Conservation (phyloP, 2,113 vertebrate genomes). For the Zingel zingel region DNA sequence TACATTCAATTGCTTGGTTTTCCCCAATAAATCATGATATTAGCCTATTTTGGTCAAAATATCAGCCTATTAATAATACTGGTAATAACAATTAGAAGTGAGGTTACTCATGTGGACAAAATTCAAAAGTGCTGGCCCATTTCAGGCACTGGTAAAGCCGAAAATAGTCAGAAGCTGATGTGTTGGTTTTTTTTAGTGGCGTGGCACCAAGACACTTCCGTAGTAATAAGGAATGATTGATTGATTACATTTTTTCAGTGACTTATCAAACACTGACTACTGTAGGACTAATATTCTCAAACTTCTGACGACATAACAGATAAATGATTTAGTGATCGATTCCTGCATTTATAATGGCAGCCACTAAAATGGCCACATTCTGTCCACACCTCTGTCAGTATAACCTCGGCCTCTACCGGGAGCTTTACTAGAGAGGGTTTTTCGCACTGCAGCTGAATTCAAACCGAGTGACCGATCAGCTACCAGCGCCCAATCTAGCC, state of each 20-base stretch:
- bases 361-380: not conserved
- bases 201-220: too few relatives aligned
- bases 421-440: not conserved
- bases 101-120: too few relatives aligned
- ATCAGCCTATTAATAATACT: too few relatives aligned
- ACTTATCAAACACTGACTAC: not conserved
- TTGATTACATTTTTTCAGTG: not conserved
- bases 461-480: constrained; percentile 14
- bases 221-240: not conserved
- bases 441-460: constrained; percentile 38
- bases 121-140: too few relatives aligned
- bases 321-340: not conserved
- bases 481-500: constrained; percentile 33
- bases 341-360: constrained; percentile 2
- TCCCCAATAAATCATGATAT: too few relatives aligned
- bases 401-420: not conserved
- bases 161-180: too few relatives aligned
- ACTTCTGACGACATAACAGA: not conserved
- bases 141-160: too few relatives aligned
- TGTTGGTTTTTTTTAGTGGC: too few relatives aligned
- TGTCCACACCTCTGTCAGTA: not conserved
- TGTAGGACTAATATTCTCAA: not conserved
- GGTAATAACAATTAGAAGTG: too few relatives aligned
- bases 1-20: too few relatives aligned
- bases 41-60: too few relatives aligned